Evolutionary conservation across 1,140 invertebrate species (phyloP).

Genomic region (Agrypnia vestita): DNA sequence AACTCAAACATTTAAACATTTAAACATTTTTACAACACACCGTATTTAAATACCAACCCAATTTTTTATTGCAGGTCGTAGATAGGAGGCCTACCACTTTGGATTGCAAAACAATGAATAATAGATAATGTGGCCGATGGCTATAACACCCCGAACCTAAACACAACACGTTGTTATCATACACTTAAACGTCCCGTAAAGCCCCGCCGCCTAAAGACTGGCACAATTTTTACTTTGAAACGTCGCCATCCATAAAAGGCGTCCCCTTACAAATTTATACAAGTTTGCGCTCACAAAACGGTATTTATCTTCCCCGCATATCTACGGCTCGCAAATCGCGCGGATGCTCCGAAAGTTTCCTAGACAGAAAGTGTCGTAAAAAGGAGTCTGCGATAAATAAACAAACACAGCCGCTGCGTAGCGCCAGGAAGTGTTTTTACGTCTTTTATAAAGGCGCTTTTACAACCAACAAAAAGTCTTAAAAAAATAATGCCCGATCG

Average conservation of each 20-base stretch:
- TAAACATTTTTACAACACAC: too few relatives aligned
- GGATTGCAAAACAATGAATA: too few relatives aligned
- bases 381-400: slow-evolving; percentile 57
- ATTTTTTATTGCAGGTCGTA: too few relatives aligned
- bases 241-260: slow-evolving; percentile 10
- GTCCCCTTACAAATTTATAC: slow-evolving; percentile 35
- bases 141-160: too few relatives aligned
- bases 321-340: slow-evolving; percentile 37
- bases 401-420: slow-evolving; percentile 57
- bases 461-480: slow-evolving; percentile 54
- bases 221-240: slow-evolving; percentile 41
- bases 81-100: too few relatives aligned
- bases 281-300: slow-evolving; percentile 29
- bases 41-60: too few relatives aligned
- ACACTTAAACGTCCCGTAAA: too few relatives aligned
- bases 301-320: slow-evolving; percentile 46
- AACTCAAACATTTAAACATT: too few relatives aligned
- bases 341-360: slow-evolving; percentile 39
- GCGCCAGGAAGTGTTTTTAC: slow-evolving; percentile 61
- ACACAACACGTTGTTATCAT: too few relatives aligned
- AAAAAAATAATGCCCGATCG: slow-evolving; percentile 47
- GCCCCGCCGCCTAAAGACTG: background rate
- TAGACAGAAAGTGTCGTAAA: slow-evolving; percentile 53
- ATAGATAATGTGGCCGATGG: too few relatives aligned
- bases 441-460: slow-evolving; percentile 56